Percentiles rank a stretch among this genome's conserved stretches.
phyloP scores from a whole-genome alignment of 35 echinoderm and acorn worm species.

The Chiridota heheva region DNA sequence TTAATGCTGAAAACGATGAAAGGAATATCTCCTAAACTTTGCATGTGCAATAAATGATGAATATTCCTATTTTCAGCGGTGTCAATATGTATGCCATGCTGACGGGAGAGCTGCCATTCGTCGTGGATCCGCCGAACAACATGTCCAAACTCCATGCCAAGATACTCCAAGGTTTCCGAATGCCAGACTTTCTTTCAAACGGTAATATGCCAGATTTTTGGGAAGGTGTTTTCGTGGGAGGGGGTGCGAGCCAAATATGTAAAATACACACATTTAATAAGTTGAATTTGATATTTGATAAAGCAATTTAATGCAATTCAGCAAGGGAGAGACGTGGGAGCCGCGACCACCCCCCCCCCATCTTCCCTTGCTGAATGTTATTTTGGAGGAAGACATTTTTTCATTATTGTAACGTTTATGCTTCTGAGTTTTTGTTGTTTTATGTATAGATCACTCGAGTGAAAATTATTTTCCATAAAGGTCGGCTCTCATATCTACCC shows the following conservation, averaged over 20 bases:
- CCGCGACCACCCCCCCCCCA: background rate
- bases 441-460: too few species aligned
- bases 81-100: constrained; percentile 98
- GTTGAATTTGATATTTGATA: background rate
- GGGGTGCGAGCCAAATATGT: too few species aligned
- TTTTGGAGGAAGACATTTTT: too few species aligned
- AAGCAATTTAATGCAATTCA: background rate
- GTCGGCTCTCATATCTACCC: too few species aligned
- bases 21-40: too few species aligned
- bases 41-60: too few species aligned
- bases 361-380: background rate
- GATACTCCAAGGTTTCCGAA: constrained; percentile 63
- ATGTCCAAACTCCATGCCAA: constrained; percentile 87
- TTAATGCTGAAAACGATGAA: too few species aligned
- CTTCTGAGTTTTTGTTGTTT: too few species aligned
- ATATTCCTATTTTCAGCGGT: constrained; percentile 60
- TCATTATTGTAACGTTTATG: too few species aligned
- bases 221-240: too few species aligned
- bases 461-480: too few species aligned
- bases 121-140: constrained; percentile 79
- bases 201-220: constrained; percentile 35
- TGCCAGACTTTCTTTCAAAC: constrained; percentile 73
- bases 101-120: constrained; percentile 88
- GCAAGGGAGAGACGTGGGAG: background rate
- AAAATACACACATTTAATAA: background rate